These are phyloP conservation scores for Nettapus auritus DNA, from an alignment of 2,113 vertebrate genomes.

Conservation along the genomic window DNA sequence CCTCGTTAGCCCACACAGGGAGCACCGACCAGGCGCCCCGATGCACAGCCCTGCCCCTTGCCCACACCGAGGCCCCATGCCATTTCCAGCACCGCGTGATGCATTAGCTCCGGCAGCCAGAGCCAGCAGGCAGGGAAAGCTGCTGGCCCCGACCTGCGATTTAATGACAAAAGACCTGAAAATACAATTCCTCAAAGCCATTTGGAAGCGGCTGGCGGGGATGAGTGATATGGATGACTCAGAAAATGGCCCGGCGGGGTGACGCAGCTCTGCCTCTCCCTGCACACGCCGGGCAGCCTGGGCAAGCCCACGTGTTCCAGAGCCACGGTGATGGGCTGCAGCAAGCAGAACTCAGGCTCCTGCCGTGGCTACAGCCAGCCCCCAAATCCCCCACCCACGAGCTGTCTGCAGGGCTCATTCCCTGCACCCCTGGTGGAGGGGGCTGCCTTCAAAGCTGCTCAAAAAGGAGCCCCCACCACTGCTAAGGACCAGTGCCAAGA, in stretches of 20 bases:
- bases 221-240: background rate
- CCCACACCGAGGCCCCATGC: rapidly evolving
- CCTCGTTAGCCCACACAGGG: background rate
- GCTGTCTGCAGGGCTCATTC: background rate
- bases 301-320: background rate
- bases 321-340: background rate
- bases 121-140: conserved; percentile 37
- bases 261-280: background rate
- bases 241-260: rapidly evolving
- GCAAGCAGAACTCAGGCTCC: background rate
- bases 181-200: conserved; percentile 32
- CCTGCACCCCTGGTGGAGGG: background rate
- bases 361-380: background rate
- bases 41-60: background rate
- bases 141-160: background rate
- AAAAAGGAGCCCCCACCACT: background rate
- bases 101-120: conserved; percentile 37
- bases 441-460: background rate
- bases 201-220: background rate
- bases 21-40: background rate
- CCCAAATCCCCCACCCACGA: background rate
- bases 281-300: background rate
- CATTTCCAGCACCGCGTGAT: background rate
- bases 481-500: background rate
- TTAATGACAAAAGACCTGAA: background rate